Base-by-base conservation (phyloP, 2,888 invertebrate species). In the Linyphia triangularis region DNA sequence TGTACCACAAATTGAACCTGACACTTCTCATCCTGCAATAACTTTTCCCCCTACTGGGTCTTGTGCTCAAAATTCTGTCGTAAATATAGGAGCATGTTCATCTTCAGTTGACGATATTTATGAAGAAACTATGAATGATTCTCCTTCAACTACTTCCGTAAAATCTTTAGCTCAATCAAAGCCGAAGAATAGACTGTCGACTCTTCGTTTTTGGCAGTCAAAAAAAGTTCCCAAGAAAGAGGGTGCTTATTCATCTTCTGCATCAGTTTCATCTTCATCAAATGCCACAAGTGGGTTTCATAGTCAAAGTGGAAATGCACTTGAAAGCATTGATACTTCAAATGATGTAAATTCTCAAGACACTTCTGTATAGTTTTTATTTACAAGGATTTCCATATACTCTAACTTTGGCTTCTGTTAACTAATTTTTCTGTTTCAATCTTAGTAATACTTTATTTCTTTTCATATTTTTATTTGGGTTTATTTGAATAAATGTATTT, bases 281-380 rank as follows among this genome's bases (percentile, higher is more conserved):
- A 85, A 78, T 63, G 70, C 61, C 2, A 78, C 85, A 24, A 85
- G 85, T 78, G 85, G 85, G 16, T 85, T 85, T 70, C 85, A 85
- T 28, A 85, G 85, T 16, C 85, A 85, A 26, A 75, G 83, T 73
- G 73, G 51, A n/a, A 67, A 65, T 59, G 69, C 24, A 3, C 59
- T 81, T 10, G 81, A 81, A n/a, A 81, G 81, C 22, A 59, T 37
- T 57, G 70, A 69, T 24, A 33, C 26, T 67, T 67, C 67, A 26
- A 57, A 65, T 37, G 67, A 22, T 28, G 59, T 19, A 10, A 22
- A 30, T 30, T 43, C 43, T 28, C 40, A 30, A 28, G 78, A 79
- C 67, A 79, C 65, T 51, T 51, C 51, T 67, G 78, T 79, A 10
- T 79, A 79, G 43, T 22, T 19, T 75, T 28, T n/a, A 5, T 51